Percentiles rank a stretch among this genome's conserved stretches.
Evolutionary conservation across 2,797 vertebrate species (phyloP).

Genomic region (Chaetodon trifasciatus): DNA sequence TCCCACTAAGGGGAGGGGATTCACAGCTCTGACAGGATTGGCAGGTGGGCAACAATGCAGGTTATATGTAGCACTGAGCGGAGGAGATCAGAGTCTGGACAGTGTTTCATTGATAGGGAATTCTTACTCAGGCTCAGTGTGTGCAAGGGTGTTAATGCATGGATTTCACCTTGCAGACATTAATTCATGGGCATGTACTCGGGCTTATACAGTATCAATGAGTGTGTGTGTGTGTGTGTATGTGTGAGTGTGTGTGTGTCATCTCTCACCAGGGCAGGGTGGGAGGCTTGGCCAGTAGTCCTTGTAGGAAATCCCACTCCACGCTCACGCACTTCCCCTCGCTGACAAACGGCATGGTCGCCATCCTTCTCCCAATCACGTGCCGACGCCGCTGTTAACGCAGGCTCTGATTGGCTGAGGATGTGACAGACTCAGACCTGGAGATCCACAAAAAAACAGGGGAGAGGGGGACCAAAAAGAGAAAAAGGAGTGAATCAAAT

Average conservation of each 20-base stretch:
- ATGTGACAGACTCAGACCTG: constrained; percentile 78
- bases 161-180: constrained; percentile 77
- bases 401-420: constrained; percentile 81
- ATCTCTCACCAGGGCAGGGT: constrained; percentile 91
- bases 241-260: constrained; percentile 39
- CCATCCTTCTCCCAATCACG: constrained; percentile 85
- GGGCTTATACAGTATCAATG: constrained; percentile 66
- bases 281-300: constrained; percentile 90
- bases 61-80: constrained; percentile 51
- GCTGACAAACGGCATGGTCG: constrained; percentile 89
- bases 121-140: constrained; percentile 60
- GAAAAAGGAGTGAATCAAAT: constrained; percentile 2
- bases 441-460: constrained; percentile 15
- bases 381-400: constrained; percentile 80
- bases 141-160: constrained; percentile 63
- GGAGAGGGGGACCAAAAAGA: background rate
- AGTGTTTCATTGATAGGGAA: constrained; percentile 66
- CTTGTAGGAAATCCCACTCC: constrained; percentile 93
- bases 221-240: constrained; percentile 38
- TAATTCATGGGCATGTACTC: constrained; percentile 77
- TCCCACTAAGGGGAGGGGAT: constrained; percentile 80
- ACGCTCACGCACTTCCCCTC: constrained; percentile 90
- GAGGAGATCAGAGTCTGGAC: constrained; percentile 53
- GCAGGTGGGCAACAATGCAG: constrained; percentile 71
- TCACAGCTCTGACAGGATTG: constrained; percentile 74